These are phyloP conservation scores for Apodemia mormo DNA, from an alignment of 2,888 invertebrate genomes.

Conservation along the genomic window DNA sequence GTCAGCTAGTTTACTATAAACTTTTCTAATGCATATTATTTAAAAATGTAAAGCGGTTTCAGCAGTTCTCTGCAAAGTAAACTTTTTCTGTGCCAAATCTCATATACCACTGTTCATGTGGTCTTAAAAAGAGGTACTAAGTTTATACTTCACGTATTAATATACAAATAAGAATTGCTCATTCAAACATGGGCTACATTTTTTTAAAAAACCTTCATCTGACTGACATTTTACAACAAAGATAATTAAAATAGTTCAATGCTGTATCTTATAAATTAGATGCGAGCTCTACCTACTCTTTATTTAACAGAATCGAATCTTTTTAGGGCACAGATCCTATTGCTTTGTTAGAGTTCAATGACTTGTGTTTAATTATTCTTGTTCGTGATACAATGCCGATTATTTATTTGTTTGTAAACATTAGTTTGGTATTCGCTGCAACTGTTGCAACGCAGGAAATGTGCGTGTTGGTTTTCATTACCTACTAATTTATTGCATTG, in stretches of 20 bases:
- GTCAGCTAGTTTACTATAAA: too few species aligned
- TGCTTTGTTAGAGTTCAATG: slow-evolving; percentile 51
- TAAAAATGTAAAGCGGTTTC: too few species aligned
- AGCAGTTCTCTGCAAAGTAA: too few species aligned
- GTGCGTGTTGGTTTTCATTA: slow-evolving; percentile 11
- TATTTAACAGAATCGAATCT: slow-evolving; percentile 24
- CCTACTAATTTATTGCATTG: slow-evolving; percentile 1
- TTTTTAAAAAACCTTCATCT: slow-evolving; percentile 1
- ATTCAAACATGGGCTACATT: background rate
- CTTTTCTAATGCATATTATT: too few species aligned
- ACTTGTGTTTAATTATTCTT: slow-evolving; percentile 53
- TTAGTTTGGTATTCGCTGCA: slow-evolving; percentile 6
- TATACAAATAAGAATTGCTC: too few species aligned
- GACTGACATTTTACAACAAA: slow-evolving; percentile 7
- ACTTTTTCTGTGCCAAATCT: too few species aligned
- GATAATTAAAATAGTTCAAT: slow-evolving; percentile 1
- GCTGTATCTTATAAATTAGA: slow-evolving; percentile 8
- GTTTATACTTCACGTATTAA: too few species aligned
- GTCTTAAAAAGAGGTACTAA: too few species aligned
- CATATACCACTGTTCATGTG: too few species aligned
- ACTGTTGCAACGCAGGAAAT: slow-evolving; percentile 8
- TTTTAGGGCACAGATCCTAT: slow-evolving; percentile 47
- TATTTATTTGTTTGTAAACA: slow-evolving; percentile 31
- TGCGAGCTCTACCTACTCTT: slow-evolving; percentile 11
- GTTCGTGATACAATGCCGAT: slow-evolving; percentile 53